These are phyloP conservation scores for Pipa parva DNA, from an alignment of 2,113 vertebrate genomes.

Conservation along the genomic window DNA sequence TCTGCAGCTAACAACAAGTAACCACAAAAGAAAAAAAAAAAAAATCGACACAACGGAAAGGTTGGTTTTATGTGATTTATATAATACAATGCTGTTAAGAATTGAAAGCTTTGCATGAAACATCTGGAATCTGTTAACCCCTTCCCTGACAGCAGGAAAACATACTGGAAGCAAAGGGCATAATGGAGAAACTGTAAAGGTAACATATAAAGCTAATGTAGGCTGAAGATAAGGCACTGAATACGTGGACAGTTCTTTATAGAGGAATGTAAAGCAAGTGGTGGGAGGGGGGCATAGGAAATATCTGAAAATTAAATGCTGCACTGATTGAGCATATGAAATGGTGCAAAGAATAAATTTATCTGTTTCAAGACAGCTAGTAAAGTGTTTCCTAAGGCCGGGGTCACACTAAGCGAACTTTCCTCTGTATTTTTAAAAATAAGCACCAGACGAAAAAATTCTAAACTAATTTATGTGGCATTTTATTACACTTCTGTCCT, in stretches of 20 bases:
- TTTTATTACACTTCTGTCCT: too few species aligned
- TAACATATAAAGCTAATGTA: not conserved
- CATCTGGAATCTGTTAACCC: slow-evolving; percentile 40
- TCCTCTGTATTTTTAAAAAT: too few species aligned
- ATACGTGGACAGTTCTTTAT: not conserved
- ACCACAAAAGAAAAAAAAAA: not conserved
- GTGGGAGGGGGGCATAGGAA: not conserved
- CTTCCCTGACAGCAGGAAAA: slow-evolving; percentile 4
- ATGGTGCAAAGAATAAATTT: too few species aligned
- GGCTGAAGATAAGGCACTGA: not conserved
- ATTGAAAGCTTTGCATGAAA: too few species aligned
- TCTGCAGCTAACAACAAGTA: not conserved
- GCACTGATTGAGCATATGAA: too few species aligned
- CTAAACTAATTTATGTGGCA: too few species aligned
- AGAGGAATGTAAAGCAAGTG: not conserved
- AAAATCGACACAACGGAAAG: not conserved
- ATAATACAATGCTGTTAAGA: too few species aligned
- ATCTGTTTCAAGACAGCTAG: too few species aligned
- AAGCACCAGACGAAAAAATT: too few species aligned
- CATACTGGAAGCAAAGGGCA: not conserved
- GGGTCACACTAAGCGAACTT: too few species aligned
- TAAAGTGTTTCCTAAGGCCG: too few species aligned
- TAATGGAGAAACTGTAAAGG: not conserved
- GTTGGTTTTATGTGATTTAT: slow-evolving; percentile 17
- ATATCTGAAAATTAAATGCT: not conserved